A percentile compares a stretch with the other conserved stretches of the same genome.
phyloP scores from a whole-genome alignment of 2,797 vertebrate species.

The Bradypodion pumilum region DNA sequence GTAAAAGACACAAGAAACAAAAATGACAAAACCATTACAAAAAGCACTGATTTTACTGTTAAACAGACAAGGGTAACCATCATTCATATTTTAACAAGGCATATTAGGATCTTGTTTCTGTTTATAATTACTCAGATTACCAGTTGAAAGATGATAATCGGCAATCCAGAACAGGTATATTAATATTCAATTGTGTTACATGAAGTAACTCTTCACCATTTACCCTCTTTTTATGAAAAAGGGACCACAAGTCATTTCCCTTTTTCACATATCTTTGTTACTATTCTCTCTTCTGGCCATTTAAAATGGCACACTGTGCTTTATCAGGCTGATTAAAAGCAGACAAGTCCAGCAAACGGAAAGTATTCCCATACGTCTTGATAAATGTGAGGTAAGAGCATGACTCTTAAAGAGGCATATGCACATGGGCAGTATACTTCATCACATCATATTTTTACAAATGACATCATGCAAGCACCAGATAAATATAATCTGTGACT shows the following conservation, averaged over 20 bases:
- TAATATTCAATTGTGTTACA: not conserved
- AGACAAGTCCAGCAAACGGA: constrained; percentile 21
- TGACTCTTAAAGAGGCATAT: constrained; percentile 29
- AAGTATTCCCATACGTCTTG: constrained; percentile 26
- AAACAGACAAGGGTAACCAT: constrained; percentile 10
- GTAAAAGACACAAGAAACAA: too few species aligned
- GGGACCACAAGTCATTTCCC: not conserved
- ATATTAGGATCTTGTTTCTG: constrained; percentile 26
- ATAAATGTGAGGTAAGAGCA: constrained; percentile 32
- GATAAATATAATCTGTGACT: constrained; percentile 17
- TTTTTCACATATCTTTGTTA: constrained; percentile 11
- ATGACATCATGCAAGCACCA: not conserved
- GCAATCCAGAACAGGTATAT: not conserved
- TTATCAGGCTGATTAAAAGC: constrained; percentile 35
- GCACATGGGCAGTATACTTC: not conserved
- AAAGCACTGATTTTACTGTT: not conserved
- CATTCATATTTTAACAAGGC: constrained; percentile 41
- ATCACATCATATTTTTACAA: constrained; percentile 22
- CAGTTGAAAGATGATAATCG: not conserved
- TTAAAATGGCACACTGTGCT: constrained; percentile 31
- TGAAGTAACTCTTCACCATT: not conserved
- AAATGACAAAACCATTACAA: not conserved
- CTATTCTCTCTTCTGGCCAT: constrained; percentile 5
- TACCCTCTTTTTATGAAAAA: not conserved
- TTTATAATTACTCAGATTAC: not conserved